phyloP scores from a whole-genome alignment of 1,140 invertebrate species.

The Diploscapter pachys region DNA sequence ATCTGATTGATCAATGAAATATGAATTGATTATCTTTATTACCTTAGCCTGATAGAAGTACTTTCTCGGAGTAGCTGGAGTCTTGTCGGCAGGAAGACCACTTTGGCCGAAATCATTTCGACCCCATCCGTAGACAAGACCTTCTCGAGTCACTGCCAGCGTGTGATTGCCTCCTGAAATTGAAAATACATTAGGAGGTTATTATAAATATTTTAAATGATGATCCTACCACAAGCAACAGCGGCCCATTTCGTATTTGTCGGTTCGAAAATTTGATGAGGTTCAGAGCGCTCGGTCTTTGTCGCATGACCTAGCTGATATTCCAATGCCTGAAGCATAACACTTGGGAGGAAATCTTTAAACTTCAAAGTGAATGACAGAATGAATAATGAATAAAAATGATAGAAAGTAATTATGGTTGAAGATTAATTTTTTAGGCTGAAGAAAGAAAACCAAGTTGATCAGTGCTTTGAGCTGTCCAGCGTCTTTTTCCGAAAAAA shows the following conservation, averaged over 20 bases:
- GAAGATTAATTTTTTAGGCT: no score
- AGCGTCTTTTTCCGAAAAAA: no score
- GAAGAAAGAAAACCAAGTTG: no score
- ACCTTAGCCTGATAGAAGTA: constrained; percentile 28
- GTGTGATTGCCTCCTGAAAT: constrained; percentile 30
- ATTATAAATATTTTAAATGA: neutral
- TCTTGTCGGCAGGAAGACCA: constrained; percentile 19
- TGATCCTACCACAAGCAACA: constrained; percentile 17
- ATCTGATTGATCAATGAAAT: no score
- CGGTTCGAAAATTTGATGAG: constrained; percentile 28
- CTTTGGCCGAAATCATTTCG: constrained; percentile 29
- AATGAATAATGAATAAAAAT: no score
- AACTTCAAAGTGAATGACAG: no score
- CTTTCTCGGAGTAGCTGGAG: constrained; percentile 5
- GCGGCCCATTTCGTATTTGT: constrained; percentile 15
- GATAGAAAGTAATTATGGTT: no score
- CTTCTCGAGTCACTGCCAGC: constrained; percentile 18
- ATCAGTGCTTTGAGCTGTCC: no score
- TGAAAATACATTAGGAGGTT: neutral
- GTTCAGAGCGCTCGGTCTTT: constrained; percentile 27
- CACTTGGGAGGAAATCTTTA: no score
- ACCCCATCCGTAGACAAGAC: constrained; percentile 25
- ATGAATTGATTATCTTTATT: neutral
- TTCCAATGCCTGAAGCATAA: constrained; percentile 19
- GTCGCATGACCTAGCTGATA: constrained; percentile 31